Evolutionary conservation across 2,888 invertebrate species (phyloP), one percentile per base, ranked within the genome.

Genomic region (Periphyllus acericola): DNA sequence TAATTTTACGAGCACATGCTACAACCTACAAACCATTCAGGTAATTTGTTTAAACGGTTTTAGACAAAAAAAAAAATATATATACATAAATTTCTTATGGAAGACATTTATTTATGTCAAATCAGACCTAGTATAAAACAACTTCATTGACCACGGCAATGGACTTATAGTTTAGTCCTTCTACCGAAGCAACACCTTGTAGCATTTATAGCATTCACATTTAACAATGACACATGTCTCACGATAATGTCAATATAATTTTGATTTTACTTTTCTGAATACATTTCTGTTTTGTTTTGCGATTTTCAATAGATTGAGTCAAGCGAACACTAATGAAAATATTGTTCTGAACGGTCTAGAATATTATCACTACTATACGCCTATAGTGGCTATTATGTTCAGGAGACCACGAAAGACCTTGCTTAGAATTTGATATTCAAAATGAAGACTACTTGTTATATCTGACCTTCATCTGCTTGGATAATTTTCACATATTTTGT

Each of bases 141-240:
- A 40, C 8, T 40, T 40, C 40, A 40, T 40, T 8, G 40, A 40
- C 40, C 8, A 8, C 40, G 40, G 8, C 40, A 6, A 74, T 25
- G 1, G 55, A 81, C 14, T 76, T 87, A 19, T 84, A 81, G 82
- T 25, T 17, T 9, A 60, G 71, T 66, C 25, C n/a, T 19, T 60
- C 9, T 2, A 3, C 6, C 14, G 90, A 94, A 5, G 91, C 94
- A 89, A 93, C 94, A 0, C 93, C 94, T 89, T 95, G 94, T n/a
- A n/a, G n/a, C n/a, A n/a, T n/a, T 90, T 55, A 92, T 95, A 40
- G 40, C 6, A 92, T 96, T 29, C 95, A 95, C n/a, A n/a, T n/a
- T n/a, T n/a, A n/a, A n/a, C 84, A 96, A 96, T 91, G 94, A 95
- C 90, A 95, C 95, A 25, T 93, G 94, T 55, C 90, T 93, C 0